Conservation (phyloP, 1,140 invertebrate species). For the Tetragonula clypearis region DNA sequence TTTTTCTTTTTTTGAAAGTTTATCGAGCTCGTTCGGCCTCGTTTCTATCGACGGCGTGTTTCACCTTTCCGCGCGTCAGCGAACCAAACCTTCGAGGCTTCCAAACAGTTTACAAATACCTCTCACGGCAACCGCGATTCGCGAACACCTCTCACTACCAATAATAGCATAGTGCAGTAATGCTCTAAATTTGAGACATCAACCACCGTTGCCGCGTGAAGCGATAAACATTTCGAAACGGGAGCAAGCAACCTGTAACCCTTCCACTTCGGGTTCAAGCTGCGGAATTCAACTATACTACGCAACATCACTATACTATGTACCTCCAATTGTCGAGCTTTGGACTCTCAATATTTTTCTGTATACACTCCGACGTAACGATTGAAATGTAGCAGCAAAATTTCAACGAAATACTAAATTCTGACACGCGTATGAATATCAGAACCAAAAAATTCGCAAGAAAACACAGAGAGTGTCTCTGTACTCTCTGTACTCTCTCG, state of each 20-base stretch:
- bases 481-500: no score
- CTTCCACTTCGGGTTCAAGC: no score
- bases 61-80: slow-evolving; percentile 57
- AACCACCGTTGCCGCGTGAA: slow-evolving; percentile 15
- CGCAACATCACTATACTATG: background rate
- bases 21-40: slow-evolving; percentile 15
- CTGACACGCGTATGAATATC: no score
- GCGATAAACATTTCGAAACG: slow-evolving; percentile 40
- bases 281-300: background rate
- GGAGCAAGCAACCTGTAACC: background rate
- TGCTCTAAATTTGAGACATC: slow-evolving; percentile 52
- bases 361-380: no score
- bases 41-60: slow-evolving; percentile 45
- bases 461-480: no score
- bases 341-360: no score
- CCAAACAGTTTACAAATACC: slow-evolving; percentile 64
- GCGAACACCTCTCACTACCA: slow-evolving; percentile 56
- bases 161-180: slow-evolving; percentile 60
- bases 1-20: background rate
- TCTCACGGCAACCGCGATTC: slow-evolving; percentile 35
- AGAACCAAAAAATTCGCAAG: no score
- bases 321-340: no score
- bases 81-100: slow-evolving; percentile 45
- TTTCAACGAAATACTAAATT: no score
- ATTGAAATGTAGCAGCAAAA: no score